Base-by-base conservation (phyloP, 2,797 vertebrate species). In the Nannoperca obscura region DNA sequence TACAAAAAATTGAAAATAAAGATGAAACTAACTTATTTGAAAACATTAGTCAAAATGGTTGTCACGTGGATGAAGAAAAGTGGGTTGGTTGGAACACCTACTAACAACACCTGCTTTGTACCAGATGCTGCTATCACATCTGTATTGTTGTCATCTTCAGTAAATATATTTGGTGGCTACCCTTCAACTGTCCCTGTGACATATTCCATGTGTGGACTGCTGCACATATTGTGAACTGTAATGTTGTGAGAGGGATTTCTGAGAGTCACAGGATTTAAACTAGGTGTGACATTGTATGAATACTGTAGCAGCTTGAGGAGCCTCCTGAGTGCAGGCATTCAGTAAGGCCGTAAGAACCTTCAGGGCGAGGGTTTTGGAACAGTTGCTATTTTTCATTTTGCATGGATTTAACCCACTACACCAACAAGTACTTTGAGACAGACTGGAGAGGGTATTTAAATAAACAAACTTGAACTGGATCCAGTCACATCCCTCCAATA, bases 181-280 rank as follows among this genome's bases (percentile, higher is more conserved):
- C 76, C 49, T 70, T 80, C 30, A 52, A 44, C 30, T 42, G 60
- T 52, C 38, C n/a, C 38, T 74, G 42, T 84, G 66, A 63, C 47
- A 69, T 57, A 53, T 71, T 73, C 44, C 53, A 6, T 47, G 34
- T 59, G 67, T 66, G 62, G 55, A 65, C 62, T 47, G 59, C 64
- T 49, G 36, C 19, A 24, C 34, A 53, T 60, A 54, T 62, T 71
- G 71, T 75, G 60, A 80, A 65, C 42, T 74, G 47, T 63, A 64
- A 80, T 83, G 83, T 83, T 75, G 81, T 55, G 72, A 78, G 68
- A 46, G 36, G 55, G 50, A 59, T 74, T 81, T 84, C 68, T 66
- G 71, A 80, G 77, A 78, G 73, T 82, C 81, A 65, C 68, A 55
- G 81, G 84, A 86, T 90, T 81, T 83, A 83, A 82, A 86, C 53